Evolutionary conservation across 2,113 vertebrate genomes (phyloP).

Genomic region (Upupa epops): DNA sequence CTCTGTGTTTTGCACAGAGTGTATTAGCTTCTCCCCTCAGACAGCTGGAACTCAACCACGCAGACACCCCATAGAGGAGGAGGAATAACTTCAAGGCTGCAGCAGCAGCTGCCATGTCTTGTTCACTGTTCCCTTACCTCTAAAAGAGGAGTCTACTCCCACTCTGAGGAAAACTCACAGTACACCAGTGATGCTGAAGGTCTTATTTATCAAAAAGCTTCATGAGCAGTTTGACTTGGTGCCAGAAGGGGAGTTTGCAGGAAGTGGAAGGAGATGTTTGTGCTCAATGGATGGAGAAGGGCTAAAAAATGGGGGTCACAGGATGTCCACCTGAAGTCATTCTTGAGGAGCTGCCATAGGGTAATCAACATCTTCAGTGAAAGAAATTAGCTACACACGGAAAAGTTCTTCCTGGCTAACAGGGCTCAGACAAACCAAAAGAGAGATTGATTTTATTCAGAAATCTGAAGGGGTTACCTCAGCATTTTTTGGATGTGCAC

Average conservation of each 20-base stretch:
- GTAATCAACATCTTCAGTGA: neutral
- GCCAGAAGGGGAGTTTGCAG: neutral
- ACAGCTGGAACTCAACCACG: neutral
- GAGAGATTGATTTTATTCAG: neutral
- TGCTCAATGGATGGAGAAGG: neutral
- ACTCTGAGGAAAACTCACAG: neutral
- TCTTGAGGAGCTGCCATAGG: neutral
- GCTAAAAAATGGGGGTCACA: fast-evolving
- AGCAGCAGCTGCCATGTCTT: neutral
- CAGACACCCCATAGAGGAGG: neutral
- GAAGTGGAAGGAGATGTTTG: neutral
- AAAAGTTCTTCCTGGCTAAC: neutral
- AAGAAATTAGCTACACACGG: neutral
- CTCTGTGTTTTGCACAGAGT: neutral
- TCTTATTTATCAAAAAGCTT: neutral
- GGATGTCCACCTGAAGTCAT: neutral
- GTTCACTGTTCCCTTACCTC: neutral
- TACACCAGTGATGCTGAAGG: neutral
- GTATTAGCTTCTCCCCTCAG: neutral
- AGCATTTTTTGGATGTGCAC: neutral
- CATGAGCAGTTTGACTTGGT: neutral
- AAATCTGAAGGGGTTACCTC: neutral
- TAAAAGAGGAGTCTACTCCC: neutral
- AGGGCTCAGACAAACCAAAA: neutral
- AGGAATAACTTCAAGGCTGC: neutral